These are phyloP conservation scores for Cenopis cana DNA, from an alignment of 2,888 invertebrate genomes.

Conservation along the genomic window DNA sequence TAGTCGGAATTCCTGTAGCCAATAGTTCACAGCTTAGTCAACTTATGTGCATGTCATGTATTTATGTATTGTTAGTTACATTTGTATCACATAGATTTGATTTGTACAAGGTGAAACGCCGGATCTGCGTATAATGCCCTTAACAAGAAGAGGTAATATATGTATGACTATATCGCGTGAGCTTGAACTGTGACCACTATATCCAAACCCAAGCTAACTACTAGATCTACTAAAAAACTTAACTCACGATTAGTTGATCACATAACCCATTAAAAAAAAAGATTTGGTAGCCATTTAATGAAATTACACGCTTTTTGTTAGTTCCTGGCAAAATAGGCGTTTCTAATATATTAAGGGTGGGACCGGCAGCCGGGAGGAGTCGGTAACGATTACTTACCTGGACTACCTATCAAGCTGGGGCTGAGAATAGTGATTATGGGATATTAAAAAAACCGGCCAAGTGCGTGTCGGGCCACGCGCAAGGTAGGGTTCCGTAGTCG, in stretches of 20 bases:
- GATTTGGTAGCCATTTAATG: conserved; percentile 70
- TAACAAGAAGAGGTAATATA: too few species aligned
- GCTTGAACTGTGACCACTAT: not conserved
- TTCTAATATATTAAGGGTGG: conserved; percentile 68
- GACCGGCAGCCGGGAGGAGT: conserved; percentile 61
- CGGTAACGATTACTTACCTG: conserved; percentile 57
- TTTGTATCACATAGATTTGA: too few species aligned
- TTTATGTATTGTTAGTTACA: too few species aligned
- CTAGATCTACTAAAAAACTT: not conserved
- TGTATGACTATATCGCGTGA: not conserved
- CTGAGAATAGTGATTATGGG: conserved; percentile 19
- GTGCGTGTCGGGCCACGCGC: too few species aligned
- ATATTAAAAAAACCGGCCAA: conserved; percentile 23
- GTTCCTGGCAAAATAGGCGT: conserved; percentile 68
- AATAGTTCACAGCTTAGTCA: too few species aligned
- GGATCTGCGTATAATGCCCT: too few species aligned
- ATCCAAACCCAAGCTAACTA: not conserved
- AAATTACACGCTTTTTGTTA: conserved; percentile 74
- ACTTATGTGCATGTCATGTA: too few species aligned
- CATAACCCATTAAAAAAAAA: conserved; percentile 64
- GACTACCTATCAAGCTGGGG: conserved; percentile 21
- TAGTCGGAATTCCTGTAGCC: too few species aligned
- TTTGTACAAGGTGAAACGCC: too few species aligned
- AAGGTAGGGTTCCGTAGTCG: too few species aligned
- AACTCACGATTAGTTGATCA: conserved; percentile 34